Base-by-base conservation (phyloP, 2,888 invertebrate species). In the Synergus umbraculus region DNA sequence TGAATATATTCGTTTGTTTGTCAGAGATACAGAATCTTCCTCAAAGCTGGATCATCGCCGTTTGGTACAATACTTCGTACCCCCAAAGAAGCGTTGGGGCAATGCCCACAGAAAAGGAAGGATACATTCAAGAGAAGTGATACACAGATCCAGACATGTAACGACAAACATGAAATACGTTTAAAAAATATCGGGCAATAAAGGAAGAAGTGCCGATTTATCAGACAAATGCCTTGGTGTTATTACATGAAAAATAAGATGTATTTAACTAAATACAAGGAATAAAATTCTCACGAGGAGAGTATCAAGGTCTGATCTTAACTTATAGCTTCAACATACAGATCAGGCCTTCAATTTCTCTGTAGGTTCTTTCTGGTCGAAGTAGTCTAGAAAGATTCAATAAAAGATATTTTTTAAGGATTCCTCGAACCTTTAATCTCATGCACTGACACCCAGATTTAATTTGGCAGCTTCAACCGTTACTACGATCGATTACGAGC, bases 201-300 rank as follows among this genome's bases (percentile, higher is more conserved):
- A 73, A 54, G 73, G 73, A 58, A 73, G 54, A 73, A 73, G 69
- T 54, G 54, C 69, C 69, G 49, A 49, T 46, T 63, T 63, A 63
- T 63, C 1, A 63, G 18, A 37, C 37, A 37, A 37, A 37, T 37
- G 37, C 5, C 37, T 37, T 37, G 37, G 5, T 37, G 5, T 37
- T 37, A 29, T 29, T 29, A 29, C 29, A 37, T 37, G 4, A 5
- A 37, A 37, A 37, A 37, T 4, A 7, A 7, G 37, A 7, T 0
- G 0, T 37, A 37, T 37, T 37, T 37, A 37, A 37, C 4, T 7
- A 37, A 37, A 37, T 37, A 37, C 37, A 37, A 37, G 37, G 37
- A 37, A 37, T 37, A 37, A 37, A 37, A 37, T 37, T 37, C 37
- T 37, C 37, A 37, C 37, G 37, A 37, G 37, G 5, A 7, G 37